Conservation (phyloP, 2,888 invertebrate genomes). For the Gnatocerus cornutus region DNA sequence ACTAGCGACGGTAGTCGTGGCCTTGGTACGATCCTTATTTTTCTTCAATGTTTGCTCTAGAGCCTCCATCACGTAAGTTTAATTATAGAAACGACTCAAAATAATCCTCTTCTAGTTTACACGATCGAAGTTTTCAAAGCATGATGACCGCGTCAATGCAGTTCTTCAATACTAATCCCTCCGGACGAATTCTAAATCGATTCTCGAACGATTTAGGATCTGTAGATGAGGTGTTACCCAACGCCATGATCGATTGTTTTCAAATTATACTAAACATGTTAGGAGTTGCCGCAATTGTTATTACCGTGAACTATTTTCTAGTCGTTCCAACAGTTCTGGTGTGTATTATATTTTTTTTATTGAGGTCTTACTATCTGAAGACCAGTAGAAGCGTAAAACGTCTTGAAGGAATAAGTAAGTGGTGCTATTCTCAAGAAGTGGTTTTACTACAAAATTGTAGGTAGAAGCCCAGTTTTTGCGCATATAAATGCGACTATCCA, state of each 20-base stretch:
- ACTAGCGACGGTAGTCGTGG: conserved; percentile 67
- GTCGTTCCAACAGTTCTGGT: conserved; percentile 80
- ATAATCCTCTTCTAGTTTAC: conserved; percentile 76
- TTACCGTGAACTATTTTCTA: conserved; percentile 80
- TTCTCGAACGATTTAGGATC: conserved; percentile 82
- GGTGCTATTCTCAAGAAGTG: neutral
- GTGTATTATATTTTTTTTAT: conserved; percentile 75
- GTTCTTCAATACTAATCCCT: conserved; percentile 87
- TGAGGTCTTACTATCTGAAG: conserved; percentile 80
- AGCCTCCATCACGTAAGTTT: conserved; percentile 72
- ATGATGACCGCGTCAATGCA: conserved; percentile 79
- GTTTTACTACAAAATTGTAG: conserved; percentile 69
- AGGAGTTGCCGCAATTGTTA: conserved; percentile 84
- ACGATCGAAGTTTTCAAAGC: conserved; percentile 82
- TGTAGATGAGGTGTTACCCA: conserved; percentile 74
- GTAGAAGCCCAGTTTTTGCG: conserved; percentile 83
- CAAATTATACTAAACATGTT: conserved; percentile 82
- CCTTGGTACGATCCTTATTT: conserved; percentile 70
- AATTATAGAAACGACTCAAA: neutral
- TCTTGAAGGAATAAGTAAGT: conserved; percentile 79
- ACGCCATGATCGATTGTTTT: conserved; percentile 70
- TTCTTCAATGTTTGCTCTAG: conserved; percentile 79
- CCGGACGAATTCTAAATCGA: conserved; percentile 79
- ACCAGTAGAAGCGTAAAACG: conserved; percentile 85
- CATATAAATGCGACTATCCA: conserved; percentile 82